These are phyloP conservation scores for Odocoileus hemionus DNA, from an alignment of 2,113 vertebrate species.

Conservation along the genomic window DNA sequence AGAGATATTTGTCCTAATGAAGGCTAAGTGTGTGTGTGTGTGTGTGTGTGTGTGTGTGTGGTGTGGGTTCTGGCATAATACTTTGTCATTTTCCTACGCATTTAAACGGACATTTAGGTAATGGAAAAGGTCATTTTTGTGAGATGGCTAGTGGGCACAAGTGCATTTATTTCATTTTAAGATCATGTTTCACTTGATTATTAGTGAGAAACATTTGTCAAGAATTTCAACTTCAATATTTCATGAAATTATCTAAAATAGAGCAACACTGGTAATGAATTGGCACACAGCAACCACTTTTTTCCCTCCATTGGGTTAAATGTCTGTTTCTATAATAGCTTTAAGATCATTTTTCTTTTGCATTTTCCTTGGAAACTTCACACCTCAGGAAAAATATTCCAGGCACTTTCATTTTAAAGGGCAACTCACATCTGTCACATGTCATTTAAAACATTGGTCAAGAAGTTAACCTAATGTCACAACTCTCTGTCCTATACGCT, in stretches of 20 bases:
- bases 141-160: neutral
- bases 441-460: constrained; percentile 17
- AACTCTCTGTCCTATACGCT: constrained; percentile 3
- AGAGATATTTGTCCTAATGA: neutral
- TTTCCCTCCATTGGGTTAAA: neutral
- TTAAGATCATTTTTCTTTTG: constrained; percentile 48
- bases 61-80: neutral
- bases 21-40: neutral
- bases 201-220: constrained; percentile 28
- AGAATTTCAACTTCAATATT: constrained; percentile 32
- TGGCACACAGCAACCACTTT: neutral
- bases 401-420: constrained; percentile 16
- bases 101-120: constrained; percentile 21
- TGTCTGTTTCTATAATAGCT: constrained; percentile 33
- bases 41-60: neutral
- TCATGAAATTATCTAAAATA: constrained; percentile 29
- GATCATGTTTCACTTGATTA: constrained; percentile 15
- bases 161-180: constrained; percentile 45
- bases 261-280: neutral
- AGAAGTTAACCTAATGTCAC: neutral
- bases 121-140: neutral
- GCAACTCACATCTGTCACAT: neutral
- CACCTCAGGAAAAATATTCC: constrained; percentile 15
- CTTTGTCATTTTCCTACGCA: neutral
- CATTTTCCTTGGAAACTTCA: constrained; percentile 43